phyloP scores from a whole-genome alignment of 1,140 invertebrate genomes.

The Calosoma granatense region DNA sequence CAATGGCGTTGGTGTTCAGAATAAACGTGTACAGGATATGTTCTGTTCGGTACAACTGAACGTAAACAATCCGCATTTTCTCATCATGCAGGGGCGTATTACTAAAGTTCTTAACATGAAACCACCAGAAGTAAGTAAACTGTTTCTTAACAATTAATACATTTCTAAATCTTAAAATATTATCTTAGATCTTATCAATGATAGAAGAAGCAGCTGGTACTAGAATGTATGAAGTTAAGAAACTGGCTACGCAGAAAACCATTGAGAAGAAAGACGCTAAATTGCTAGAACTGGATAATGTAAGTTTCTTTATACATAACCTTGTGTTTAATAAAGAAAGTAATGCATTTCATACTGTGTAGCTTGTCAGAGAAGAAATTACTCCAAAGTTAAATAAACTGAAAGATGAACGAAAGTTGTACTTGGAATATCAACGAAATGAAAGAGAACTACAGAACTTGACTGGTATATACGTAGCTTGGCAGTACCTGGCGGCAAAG shows the following conservation, averaged over 20 bases:
- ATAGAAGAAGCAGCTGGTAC: constrained; percentile 99
- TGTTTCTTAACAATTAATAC: background rate
- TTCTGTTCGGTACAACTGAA: constrained; percentile 96
- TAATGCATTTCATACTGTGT: constrained; percentile 19
- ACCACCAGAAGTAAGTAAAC: constrained; percentile 67
- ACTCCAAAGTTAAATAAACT: constrained; percentile 78
- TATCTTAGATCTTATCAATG: constrained; percentile 88
- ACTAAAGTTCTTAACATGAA: constrained; percentile 99
- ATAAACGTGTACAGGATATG: constrained; percentile 84
- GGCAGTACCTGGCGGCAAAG: constrained; percentile 52
- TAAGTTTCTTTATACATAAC: constrained; percentile 38
- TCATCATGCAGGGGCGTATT: constrained; percentile 99
- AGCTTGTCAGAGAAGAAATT: constrained; percentile 83
- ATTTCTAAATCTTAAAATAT: too few species aligned
- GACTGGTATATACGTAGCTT: constrained; percentile 65
- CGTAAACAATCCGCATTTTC: constrained; percentile 98
- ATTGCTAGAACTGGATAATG: constrained; percentile 74
- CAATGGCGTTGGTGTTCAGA: constrained; percentile 84
- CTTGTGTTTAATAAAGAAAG: constrained; percentile 7
- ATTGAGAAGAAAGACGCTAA: constrained; percentile 94
- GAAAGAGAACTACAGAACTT: constrained; percentile 80
- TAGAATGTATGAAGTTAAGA: constrained; percentile 92
- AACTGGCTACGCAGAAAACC: constrained; percentile 73
- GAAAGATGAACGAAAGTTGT: constrained; percentile 74
- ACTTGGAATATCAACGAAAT: constrained; percentile 81